These are phyloP conservation scores for Halisarca cf. caerulea DNA, from an alignment of 37 sponge, comb jelly and placozoan genomes.

Conservation along the genomic window DNA sequence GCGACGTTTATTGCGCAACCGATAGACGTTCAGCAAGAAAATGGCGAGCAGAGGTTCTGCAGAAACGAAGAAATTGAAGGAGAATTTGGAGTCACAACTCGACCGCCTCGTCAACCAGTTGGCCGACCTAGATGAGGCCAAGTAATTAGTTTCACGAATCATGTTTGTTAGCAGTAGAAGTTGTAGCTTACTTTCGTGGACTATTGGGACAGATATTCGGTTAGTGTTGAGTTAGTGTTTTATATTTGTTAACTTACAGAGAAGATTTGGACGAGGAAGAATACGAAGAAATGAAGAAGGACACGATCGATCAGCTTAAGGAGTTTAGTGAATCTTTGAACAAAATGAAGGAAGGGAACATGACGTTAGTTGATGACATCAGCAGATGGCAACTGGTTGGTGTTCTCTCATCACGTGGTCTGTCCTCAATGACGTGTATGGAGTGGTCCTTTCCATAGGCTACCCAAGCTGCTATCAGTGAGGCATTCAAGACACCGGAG, in stretches of 20 bases:
- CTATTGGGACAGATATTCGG: no score
- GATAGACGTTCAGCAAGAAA: neutral
- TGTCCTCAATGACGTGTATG: neutral
- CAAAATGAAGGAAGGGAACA: conserved; percentile 83
- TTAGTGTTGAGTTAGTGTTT: neutral
- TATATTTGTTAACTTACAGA: conserved; percentile 35
- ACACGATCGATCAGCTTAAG: conserved; percentile 93
- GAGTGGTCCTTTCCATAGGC: conserved; percentile 50
- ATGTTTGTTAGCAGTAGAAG: no score
- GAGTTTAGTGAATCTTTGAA: conserved; percentile 90
- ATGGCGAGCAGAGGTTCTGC: conserved; percentile 65
- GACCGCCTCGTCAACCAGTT: conserved; percentile 96
- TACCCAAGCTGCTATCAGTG: conserved; percentile 97
- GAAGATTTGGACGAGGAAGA: conserved; percentile 92
- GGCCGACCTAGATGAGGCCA: conserved; percentile 91
- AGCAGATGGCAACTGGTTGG: conserved; percentile 86
- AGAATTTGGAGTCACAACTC: conserved; percentile 93
- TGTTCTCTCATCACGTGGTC: no score
- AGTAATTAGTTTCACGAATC: conserved; percentile 40
- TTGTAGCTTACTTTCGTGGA: no score
- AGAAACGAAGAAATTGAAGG: conserved; percentile 84
- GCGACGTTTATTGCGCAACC: no score
- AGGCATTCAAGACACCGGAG: conserved; percentile 98
- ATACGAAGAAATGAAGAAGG: conserved; percentile 89
- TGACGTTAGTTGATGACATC: conserved; percentile 88